Percentiles rank a stretch among this genome's conserved stretches.
phyloP scores from a whole-genome alignment of 2,797 vertebrate species.

The Sebastes nivosus region DNA sequence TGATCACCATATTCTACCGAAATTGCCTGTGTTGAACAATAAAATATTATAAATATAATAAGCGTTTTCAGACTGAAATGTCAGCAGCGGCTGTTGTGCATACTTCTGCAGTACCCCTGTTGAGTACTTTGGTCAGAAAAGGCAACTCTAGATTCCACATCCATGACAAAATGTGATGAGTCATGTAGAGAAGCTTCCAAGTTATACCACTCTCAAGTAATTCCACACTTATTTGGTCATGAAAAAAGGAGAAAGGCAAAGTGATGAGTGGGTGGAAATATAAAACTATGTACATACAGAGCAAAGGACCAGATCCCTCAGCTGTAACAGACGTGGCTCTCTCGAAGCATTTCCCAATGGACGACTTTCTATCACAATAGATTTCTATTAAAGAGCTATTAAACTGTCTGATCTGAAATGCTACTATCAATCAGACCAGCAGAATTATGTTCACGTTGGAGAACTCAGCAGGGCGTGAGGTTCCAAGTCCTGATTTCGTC shows the following conservation, averaged over 20 bases:
- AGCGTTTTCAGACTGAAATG: accelerated
- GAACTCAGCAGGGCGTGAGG: background rate
- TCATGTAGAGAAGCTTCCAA: background rate
- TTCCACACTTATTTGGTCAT: background rate
- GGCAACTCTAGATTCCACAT: background rate
- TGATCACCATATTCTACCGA: background rate
- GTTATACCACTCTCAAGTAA: background rate
- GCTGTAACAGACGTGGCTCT: background rate
- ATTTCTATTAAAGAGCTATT: background rate
- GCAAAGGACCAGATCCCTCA: background rate
- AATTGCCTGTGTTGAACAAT: too few species aligned
- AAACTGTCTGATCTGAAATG: background rate
- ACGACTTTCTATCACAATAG: background rate
- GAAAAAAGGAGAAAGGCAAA: background rate
- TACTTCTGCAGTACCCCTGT: background rate
- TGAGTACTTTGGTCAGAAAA: background rate
- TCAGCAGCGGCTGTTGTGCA: too few species aligned
- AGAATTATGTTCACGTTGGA: background rate
- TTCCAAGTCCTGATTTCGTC: background rate
- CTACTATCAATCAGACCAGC: background rate
- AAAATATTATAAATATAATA: too few species aligned
- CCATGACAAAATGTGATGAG: background rate
- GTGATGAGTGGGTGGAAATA: background rate
- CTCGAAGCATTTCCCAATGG: background rate
- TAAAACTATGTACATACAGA: background rate